These are phyloP conservation scores for Eulemur mongoz DNA, from an alignment of 2,797 vertebrate species.

Conservation along the genomic window DNA sequence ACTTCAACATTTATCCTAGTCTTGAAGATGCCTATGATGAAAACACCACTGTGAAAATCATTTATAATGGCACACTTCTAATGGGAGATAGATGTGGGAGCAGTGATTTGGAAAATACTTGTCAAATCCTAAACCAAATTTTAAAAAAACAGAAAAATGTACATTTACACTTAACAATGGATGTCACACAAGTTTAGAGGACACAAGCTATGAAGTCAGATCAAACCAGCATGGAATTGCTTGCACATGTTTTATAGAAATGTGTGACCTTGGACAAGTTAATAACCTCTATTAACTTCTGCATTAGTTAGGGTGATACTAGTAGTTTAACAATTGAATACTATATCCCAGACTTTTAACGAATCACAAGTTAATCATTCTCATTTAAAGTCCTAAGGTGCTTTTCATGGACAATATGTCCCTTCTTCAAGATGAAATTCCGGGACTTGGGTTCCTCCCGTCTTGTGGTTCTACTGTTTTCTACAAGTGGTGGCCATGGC, in stretches of 20 bases:
- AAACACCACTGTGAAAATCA: background rate
- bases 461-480: background rate
- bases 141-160: background rate
- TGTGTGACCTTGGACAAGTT: background rate
- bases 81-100: background rate
- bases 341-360: background rate
- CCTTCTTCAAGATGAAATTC: background rate
- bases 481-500: background rate
- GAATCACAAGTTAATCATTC: background rate
- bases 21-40: background rate
- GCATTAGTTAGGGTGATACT: background rate
- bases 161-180: background rate
- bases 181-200: background rate
- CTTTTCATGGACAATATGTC: background rate
- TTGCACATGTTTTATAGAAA: background rate
- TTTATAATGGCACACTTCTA: background rate
- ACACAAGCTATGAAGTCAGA: background rate
- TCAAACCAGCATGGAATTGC: background rate
- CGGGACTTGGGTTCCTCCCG: rapidly evolving
- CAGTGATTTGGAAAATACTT: background rate
- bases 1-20: background rate
- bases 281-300: background rate
- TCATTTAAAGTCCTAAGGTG: background rate
- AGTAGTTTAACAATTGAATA: background rate
- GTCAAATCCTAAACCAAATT: background rate